phyloP scores from a whole-genome alignment of 2,888 invertebrate species.

The Monochamus alternatus region DNA sequence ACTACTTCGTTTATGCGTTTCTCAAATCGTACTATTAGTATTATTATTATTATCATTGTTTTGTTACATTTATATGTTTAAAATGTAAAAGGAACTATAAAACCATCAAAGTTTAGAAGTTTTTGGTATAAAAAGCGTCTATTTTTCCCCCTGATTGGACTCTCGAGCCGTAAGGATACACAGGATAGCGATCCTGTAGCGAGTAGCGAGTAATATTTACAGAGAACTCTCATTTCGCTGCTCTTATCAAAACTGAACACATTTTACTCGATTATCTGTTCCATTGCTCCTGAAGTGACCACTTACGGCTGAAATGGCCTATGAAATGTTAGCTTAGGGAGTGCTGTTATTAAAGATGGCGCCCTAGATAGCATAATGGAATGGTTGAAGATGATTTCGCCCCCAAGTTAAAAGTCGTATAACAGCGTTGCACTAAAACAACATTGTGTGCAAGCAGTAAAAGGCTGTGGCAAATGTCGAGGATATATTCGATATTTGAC shows the following conservation, averaged over 20 bases:
- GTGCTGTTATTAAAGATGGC: constrained; percentile 46
- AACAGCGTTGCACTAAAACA: constrained; percentile 15
- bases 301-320: not conserved
- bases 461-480: constrained; percentile 51
- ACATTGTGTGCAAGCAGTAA: constrained; percentile 40
- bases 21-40: too few relatives aligned
- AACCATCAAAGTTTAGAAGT: too few relatives aligned
- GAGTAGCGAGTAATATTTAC: too few relatives aligned
- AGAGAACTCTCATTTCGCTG: not conserved
- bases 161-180: too few relatives aligned
- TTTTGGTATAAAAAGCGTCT: too few relatives aligned
- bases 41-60: too few relatives aligned
- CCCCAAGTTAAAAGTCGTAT: constrained; percentile 32
- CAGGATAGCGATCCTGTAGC: too few relatives aligned
- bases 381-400: constrained; percentile 33
- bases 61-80: too few relatives aligned
- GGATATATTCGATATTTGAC: constrained; percentile 52
- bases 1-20: too few relatives aligned
- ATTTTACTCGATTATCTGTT: not conserved
- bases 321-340: constrained; percentile 13
- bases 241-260: not conserved
- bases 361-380: constrained; percentile 28
- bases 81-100: too few relatives aligned
- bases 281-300: not conserved
- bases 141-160: too few relatives aligned